Percentiles rank a stretch among this genome's conserved stretches.
Evolutionary conservation across 2,888 invertebrate species (phyloP).

Genomic region (Ennomos fuscantarius): DNA sequence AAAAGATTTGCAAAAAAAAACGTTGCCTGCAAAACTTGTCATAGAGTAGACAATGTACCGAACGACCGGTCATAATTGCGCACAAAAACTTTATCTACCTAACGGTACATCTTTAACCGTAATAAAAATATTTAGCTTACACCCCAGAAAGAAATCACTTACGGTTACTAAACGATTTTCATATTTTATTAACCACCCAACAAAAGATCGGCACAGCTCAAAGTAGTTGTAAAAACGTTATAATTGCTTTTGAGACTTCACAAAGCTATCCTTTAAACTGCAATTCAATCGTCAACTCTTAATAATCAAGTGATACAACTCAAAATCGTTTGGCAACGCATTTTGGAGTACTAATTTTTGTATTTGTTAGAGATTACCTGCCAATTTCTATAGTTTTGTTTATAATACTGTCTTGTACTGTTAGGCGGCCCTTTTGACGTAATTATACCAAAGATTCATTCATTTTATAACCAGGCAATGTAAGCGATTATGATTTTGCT

Average conservation of each 20-base stretch:
- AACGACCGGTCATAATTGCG: conserved; percentile 11
- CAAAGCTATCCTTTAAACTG: conserved; percentile 18
- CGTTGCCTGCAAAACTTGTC: background rate
- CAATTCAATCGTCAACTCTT: conserved; percentile 4
- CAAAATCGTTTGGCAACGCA: conserved; percentile 26
- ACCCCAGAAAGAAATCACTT: conserved; percentile 40
- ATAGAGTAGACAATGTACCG: conserved; percentile 17
- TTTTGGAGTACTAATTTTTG: conserved; percentile 27
- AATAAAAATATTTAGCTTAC: conserved; percentile 57
- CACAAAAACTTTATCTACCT: conserved; percentile 35
- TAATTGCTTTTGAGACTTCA: conserved; percentile 54
- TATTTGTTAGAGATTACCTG: conserved; percentile 44
- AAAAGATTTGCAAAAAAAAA: conserved; percentile 7
- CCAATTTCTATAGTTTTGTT: conserved; percentile 43
- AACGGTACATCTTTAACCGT: conserved; percentile 56
- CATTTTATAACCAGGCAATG: conserved; percentile 16
- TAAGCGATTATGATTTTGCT: conserved; percentile 31
- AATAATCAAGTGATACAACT: conserved; percentile 3
- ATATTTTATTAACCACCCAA: conserved; percentile 55
- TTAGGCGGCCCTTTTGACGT: conserved; percentile 43
- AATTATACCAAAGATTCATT: conserved; percentile 14
- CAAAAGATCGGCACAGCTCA: conserved; percentile 61
- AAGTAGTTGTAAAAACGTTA: conserved; percentile 65
- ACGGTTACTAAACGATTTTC: conserved; percentile 52
- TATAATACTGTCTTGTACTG: conserved; percentile 41